Conservation (phyloP, 2,113 vertebrate species). For the Bungarus multicinctus region DNA sequence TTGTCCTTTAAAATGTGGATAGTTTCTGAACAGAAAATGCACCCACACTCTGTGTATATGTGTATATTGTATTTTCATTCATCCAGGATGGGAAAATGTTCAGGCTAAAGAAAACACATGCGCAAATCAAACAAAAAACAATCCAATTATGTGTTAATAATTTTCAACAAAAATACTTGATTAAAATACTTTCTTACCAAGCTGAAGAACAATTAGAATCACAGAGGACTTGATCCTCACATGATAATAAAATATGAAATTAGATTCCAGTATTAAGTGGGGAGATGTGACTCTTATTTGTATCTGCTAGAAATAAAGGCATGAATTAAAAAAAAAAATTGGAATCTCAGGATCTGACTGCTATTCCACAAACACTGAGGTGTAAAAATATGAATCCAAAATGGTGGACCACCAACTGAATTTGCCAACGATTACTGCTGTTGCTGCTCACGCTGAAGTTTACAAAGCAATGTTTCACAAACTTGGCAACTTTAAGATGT, state of each 20-base stretch:
- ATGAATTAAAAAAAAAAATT: constrained; percentile 10
- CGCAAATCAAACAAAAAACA: background rate
- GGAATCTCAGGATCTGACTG: background rate
- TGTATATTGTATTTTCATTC: background rate
- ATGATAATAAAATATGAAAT: background rate
- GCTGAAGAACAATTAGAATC: background rate
- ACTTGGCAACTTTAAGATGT: background rate
- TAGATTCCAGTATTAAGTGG: background rate
- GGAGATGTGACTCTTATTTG: constrained; percentile 12
- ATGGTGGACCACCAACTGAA: background rate
- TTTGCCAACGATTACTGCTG: background rate
- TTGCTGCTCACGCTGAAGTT: background rate
- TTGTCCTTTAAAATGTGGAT: background rate
- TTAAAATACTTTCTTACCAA: background rate
- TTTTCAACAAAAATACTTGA: background rate
- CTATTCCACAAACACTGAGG: background rate
- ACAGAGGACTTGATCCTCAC: background rate
- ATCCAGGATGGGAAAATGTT: background rate
- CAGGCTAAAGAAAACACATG: background rate
- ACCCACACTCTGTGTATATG: background rate
- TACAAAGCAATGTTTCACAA: background rate
- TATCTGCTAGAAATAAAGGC: constrained; percentile 9
- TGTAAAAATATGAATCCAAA: background rate
- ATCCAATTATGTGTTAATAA: background rate
- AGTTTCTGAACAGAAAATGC: background rate